Conservation (phyloP, 2,888 invertebrate genomes). For the Sycophila texana region DNA sequence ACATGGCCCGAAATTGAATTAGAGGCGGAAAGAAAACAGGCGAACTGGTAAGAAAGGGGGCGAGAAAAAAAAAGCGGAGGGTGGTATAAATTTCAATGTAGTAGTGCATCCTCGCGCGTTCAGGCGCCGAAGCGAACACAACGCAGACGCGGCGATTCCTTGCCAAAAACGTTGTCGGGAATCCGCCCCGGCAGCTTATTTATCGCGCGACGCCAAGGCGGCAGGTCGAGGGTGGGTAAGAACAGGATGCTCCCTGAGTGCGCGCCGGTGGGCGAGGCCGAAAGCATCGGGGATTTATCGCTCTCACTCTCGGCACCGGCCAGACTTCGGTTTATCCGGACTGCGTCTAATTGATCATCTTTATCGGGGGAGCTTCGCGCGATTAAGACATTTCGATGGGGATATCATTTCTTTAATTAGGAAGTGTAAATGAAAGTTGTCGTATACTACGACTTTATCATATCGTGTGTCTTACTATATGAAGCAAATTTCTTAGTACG, state of each 20-base stretch:
- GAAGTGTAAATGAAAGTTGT: too few species aligned
- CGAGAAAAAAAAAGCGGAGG: not conserved
- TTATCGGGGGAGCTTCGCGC: conserved; percentile 4
- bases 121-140: conserved; percentile 22
- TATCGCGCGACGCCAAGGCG: conserved; percentile 27
- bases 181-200: conserved; percentile 36
- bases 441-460: too few species aligned
- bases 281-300: conserved; percentile 24
- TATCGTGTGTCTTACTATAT: too few species aligned
- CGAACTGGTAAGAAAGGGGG: not conserved
- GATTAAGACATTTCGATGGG: not conserved
- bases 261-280: not conserved
- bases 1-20: too few species aligned
- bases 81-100: conserved; percentile 20
- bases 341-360: conserved; percentile 39
- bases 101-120: conserved; percentile 5
- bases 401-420: too few species aligned
- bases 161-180: conserved; percentile 49
- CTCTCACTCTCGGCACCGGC: not conserved
- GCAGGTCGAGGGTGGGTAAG: not conserved
- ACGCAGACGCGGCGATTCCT: conserved; percentile 26
- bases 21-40: too few species aligned
- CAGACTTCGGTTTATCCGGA: not conserved
- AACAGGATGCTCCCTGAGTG: not conserved
- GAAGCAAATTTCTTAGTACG: too few species aligned